These are phyloP conservation scores for Neogale vison DNA, from an alignment of 2,113 vertebrate genomes.

Conservation along the genomic window DNA sequence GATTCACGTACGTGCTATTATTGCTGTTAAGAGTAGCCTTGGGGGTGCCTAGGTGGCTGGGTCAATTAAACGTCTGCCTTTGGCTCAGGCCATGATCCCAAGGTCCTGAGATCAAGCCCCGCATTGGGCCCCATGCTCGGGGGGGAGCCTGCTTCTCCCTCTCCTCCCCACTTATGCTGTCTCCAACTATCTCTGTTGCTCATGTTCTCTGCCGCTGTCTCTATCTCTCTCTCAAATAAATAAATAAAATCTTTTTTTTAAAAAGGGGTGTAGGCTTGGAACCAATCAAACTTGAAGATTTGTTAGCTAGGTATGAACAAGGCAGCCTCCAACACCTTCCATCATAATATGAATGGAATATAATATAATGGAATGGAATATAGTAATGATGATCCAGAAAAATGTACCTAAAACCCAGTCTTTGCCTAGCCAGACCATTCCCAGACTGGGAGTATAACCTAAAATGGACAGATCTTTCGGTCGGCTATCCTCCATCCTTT, in stretches of 20 bases:
- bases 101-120: too few species aligned
- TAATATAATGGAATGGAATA: too few species aligned
- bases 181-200: too few species aligned
- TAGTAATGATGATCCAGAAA: neutral
- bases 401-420: neutral
- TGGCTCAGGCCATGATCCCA: too few species aligned
- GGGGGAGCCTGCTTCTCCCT: too few species aligned
- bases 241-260: too few species aligned
- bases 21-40: neutral
- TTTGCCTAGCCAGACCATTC: neutral
- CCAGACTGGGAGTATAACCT: neutral
- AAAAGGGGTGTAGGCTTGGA: neutral
- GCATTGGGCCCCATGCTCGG: too few species aligned
- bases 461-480: neutral
- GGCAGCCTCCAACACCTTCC: neutral
- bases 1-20: neutral
- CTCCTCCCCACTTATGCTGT: too few species aligned
- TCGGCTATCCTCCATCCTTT: neutral
- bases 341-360: too few species aligned
- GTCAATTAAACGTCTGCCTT: too few species aligned
- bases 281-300: neutral
- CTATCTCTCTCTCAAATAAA: too few species aligned
- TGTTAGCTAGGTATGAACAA: neutral
- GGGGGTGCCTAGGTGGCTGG: neutral
- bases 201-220: too few species aligned